Evolutionary conservation across 2,888 invertebrate genomes (phyloP), one percentile per base, ranked within the genome.

Genomic region (Cheilosia pagana): DNA sequence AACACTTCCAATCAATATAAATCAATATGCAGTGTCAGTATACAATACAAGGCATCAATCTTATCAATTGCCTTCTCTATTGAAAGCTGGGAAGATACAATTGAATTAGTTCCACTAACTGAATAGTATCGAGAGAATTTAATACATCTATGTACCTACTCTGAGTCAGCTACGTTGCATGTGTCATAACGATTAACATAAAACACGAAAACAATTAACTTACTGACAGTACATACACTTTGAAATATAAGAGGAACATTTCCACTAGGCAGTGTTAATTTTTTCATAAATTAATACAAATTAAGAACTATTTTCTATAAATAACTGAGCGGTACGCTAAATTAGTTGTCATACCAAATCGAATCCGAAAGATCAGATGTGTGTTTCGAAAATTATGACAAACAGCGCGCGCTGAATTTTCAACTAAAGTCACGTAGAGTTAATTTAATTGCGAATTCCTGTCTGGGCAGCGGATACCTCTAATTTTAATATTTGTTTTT

Each of bases 381-480:
- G 74, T 63, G 53, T 48, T 63, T 57, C 59, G 41, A 75, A 75
- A 67, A 59, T 59, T 41, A 59, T n/a, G 19, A 28, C 6, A 16
- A 19, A 43, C 14, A 19, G 28, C 21, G 12, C 1, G 21, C 28
- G 10, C 10, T 48, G 12, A 12, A 12, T 12, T 12, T 35, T 12
- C 12, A 12, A 35, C 35, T 35, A 35, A 35, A 59, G 57, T 72
- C 78, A 79, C 78, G 78, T 67, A 65, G 19, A 28, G 19, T 57
- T 19, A 48, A 67, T 72, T 76, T 55, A 77, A 70, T 77, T 63
- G 43, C 23, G 31, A 62, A 67, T 72, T 72, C 53, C 53, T 77
- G 76, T 62, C 53, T 53, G 67, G 10, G 12, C 25, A 50, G 43
- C n/a, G 23, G 53, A 50, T 23, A 50, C 35, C 35, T 4, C 12